phyloP scores from a whole-genome alignment of 2,797 vertebrate genomes.

The Spheniscus humboldti region DNA sequence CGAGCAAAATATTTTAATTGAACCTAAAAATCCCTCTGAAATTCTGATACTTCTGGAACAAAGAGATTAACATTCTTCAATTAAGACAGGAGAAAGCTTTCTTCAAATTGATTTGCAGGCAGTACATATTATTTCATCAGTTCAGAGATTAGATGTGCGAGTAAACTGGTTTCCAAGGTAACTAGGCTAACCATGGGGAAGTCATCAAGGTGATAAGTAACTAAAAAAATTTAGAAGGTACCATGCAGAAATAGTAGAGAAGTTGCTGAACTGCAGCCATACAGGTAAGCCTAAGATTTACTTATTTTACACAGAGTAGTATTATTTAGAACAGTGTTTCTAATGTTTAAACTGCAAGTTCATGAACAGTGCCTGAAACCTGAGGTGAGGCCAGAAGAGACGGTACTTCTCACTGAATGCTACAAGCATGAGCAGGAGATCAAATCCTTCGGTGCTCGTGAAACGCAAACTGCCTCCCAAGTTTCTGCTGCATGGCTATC shows the following conservation, averaged over 20 bases:
- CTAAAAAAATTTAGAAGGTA: neutral
- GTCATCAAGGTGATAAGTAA: slow-evolving; percentile 27
- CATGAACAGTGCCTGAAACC: neutral
- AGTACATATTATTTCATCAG: neutral
- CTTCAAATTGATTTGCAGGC: slow-evolving; percentile 4
- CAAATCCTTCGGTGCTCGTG: rapidly evolving
- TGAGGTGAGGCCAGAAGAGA: neutral
- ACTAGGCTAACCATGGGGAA: slow-evolving; percentile 23
- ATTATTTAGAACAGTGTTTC: neutral
- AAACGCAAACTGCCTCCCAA: neutral
- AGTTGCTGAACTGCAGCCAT: neutral
- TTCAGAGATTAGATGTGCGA: slow-evolving; percentile 1
- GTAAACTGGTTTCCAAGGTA: slow-evolving; percentile 53
- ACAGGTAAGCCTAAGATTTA: neutral
- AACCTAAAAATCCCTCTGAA: neutral
- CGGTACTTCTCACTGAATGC: neutral
- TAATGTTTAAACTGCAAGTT: neutral
- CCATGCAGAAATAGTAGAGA: neutral
- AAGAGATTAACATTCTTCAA: slow-evolving; percentile 17
- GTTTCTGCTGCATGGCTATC: rapidly evolving
- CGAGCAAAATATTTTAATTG: neutral
- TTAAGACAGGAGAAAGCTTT: slow-evolving; percentile 22
- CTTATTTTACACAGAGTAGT: neutral
- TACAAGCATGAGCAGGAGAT: neutral
- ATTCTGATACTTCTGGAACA: neutral